These are phyloP conservation scores for Ptyas mucosa DNA, from an alignment of 2,113 vertebrate species.

Conservation along the genomic window DNA sequence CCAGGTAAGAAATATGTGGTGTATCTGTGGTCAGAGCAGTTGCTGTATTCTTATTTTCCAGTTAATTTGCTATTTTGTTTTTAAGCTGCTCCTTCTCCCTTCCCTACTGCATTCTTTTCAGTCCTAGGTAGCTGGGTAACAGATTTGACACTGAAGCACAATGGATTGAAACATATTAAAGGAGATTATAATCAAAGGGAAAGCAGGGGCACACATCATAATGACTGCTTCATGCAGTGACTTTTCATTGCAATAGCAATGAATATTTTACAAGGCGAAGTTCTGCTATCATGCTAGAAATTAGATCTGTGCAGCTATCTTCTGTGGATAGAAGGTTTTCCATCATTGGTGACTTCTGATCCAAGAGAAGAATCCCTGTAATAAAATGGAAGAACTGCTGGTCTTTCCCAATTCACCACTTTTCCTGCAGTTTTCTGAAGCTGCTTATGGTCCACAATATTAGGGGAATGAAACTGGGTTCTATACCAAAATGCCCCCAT, in stretches of 20 bases:
- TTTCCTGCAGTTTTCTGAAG: not conserved
- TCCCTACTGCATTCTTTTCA: not conserved
- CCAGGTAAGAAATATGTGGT: slow-evolving; percentile 31
- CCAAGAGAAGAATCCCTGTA: not conserved
- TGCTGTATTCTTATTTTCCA: slow-evolving; percentile 27
- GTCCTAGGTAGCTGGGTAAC: not conserved
- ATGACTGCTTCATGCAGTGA: not conserved
- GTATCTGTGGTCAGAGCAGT: not conserved
- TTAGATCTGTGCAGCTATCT: not conserved
- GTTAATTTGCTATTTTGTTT: not conserved
- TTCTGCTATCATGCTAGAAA: not conserved
- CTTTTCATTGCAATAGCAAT: not conserved
- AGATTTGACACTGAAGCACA: slow-evolving; percentile 5
- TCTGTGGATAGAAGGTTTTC: not conserved
- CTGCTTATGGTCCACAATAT: not conserved
- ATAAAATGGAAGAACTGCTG: not conserved
- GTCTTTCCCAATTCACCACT: not conserved
- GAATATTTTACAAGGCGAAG: not conserved
- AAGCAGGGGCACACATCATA: not conserved
- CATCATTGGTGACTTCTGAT: not conserved
- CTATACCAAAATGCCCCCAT: not conserved
- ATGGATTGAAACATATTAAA: not conserved
- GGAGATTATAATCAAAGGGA: not conserved
- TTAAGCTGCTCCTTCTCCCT: not conserved
- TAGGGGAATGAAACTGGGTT: not conserved